Conservation (phyloP, 2,113 vertebrate species). For the Rafetus swinhoei region DNA sequence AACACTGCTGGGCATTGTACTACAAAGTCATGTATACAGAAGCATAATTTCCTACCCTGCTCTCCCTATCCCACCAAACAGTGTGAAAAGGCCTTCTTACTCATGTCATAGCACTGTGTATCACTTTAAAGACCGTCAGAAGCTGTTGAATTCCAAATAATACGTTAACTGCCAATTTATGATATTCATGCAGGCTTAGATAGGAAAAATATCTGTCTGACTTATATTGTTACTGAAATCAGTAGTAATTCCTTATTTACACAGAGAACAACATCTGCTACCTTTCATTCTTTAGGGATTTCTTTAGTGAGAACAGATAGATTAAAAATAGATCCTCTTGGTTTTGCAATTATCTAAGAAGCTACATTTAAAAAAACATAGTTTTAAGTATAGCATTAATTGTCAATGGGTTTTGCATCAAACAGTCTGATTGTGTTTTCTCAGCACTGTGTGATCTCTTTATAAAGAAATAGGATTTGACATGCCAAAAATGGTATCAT, state of each 20-base stretch:
- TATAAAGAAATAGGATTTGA: background rate
- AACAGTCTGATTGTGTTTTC: background rate
- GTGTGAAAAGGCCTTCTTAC: background rate
- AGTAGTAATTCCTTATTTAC: constrained; percentile 17
- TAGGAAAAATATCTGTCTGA: background rate
- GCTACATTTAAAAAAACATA: background rate
- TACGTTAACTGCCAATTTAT: background rate
- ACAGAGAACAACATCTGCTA: background rate
- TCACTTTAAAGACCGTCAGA: constrained; percentile 5
- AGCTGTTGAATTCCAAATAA: constrained; percentile 3
- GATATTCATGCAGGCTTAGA: background rate
- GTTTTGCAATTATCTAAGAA: constrained; percentile 51
- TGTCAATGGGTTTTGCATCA: constrained; percentile 1
- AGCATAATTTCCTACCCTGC: background rate
- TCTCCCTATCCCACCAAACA: background rate
- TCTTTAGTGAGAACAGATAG: constrained; percentile 38
- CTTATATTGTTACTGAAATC: background rate
- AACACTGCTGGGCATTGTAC: background rate
- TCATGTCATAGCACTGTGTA: background rate
- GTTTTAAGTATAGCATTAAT: background rate
- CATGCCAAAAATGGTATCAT: background rate
- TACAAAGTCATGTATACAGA: background rate
- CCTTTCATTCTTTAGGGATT: constrained; percentile 38
- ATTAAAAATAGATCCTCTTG: constrained; percentile 32
- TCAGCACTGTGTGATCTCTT: background rate